Evolutionary conservation across 1,140 invertebrate genomes (phyloP).

Genomic region (Drosophila willistoni): DNA sequence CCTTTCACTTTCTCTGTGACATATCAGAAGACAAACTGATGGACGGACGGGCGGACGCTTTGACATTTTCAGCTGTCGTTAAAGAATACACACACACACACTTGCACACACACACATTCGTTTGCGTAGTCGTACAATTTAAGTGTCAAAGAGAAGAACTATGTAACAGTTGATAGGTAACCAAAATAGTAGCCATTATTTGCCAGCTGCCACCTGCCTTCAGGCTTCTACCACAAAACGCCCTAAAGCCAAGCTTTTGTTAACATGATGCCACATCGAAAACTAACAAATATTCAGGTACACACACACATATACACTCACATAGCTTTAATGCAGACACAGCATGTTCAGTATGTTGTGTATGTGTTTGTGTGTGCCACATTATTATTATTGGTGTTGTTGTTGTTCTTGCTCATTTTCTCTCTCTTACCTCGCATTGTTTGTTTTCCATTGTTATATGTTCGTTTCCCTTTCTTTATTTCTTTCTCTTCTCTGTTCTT

Average conservation of each 20-base stretch:
- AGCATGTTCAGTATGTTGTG: slow-evolving; percentile 26
- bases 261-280: slow-evolving; percentile 60
- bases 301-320: slow-evolving; percentile 30
- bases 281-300: slow-evolving; percentile 66
- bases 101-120: not conserved
- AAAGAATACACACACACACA: not conserved
- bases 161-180: slow-evolving; percentile 11
- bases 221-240: slow-evolving; percentile 9
- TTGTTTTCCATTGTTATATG: slow-evolving; percentile 70
- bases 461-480: slow-evolving; percentile 34
- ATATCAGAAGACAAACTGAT: not conserved
- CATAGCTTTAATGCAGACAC: slow-evolving; percentile 63
- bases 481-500: slow-evolving; percentile 28
- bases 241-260: slow-evolving; percentile 62
- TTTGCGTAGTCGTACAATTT: not conserved
- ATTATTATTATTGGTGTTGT: slow-evolving; percentile 67
- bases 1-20: not conserved
- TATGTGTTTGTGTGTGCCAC: slow-evolving; percentile 47
- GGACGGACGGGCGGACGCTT: not conserved
- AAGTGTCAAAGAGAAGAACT: slow-evolving; percentile 7
- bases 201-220: not conserved
- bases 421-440: slow-evolving; percentile 68
- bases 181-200: slow-evolving; percentile 17
- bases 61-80: slow-evolving; percentile 2
- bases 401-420: slow-evolving; percentile 61